phyloP scores from a whole-genome alignment of 2,797 vertebrate genomes.

The Pyrocephalus nanus region DNA sequence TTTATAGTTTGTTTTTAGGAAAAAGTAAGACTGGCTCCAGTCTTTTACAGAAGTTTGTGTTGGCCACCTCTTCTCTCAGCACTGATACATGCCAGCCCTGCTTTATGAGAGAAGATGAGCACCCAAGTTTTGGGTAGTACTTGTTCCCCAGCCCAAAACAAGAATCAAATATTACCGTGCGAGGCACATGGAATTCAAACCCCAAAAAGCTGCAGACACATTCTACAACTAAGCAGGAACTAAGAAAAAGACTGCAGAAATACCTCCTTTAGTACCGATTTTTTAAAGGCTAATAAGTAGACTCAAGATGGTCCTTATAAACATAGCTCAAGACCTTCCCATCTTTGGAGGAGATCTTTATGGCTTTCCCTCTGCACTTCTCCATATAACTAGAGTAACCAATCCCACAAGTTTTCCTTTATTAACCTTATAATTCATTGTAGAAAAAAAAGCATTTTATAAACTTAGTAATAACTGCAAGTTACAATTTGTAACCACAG shows the following conservation, averaged over 20 bases:
- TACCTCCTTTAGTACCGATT: neutral
- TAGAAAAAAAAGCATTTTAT: neutral
- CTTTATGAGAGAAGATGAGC: neutral
- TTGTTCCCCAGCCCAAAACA: neutral
- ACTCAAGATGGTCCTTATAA: neutral
- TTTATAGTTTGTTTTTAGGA: slow-evolving; percentile 1
- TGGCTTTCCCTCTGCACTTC: neutral
- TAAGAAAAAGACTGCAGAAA: neutral
- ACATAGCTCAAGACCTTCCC: neutral
- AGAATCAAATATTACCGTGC: neutral
- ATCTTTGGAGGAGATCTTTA: neutral
- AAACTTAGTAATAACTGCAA: neutral
- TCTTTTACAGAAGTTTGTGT: slow-evolving; percentile 18
- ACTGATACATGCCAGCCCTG: neutral
- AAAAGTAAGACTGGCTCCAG: neutral
- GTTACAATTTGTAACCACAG: neutral
- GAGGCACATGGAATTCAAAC: neutral
- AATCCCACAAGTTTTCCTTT: neutral
- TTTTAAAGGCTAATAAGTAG: neutral
- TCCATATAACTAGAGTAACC: neutral
- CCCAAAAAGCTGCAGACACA: neutral
- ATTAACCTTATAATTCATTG: neutral
- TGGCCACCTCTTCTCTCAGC: neutral
- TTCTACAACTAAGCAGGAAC: neutral
- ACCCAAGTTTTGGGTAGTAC: too few relatives aligned